Conservation (phyloP, 2,888 invertebrate species). For the Apamea sordens region DNA sequence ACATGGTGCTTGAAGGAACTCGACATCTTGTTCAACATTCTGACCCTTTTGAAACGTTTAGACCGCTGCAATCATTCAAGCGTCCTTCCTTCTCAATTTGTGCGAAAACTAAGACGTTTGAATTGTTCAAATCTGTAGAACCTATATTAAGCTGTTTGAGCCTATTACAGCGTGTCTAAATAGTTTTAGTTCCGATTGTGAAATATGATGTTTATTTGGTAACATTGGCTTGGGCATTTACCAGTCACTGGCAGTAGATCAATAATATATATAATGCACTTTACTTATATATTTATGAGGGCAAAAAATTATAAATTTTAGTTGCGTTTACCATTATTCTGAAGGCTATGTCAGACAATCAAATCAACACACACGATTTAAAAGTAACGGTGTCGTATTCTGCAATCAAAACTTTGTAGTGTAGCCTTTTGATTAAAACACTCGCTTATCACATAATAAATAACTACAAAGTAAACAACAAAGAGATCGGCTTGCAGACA, state of each 20-base stretch:
- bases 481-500: conserved; percentile 60
- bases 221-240: background rate
- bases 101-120: conserved; percentile 10
- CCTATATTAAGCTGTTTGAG: background rate
- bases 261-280: background rate
- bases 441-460: conserved; percentile 27
- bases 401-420: background rate
- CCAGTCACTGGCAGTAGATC: background rate
- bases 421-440: conserved; percentile 14
- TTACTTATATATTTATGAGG: background rate
- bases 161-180: background rate
- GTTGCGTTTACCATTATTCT: no score
- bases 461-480: conserved; percentile 35
- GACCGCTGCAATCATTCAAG: conserved; percentile 31
- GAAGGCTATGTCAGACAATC: background rate
- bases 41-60: conserved; percentile 25
- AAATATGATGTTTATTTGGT: background rate
- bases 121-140: conserved; percentile 9
- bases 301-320: background rate
- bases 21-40: conserved; percentile 30
- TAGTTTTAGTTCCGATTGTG: background rate
- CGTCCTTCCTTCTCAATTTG: conserved; percentile 31
- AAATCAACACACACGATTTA: background rate
- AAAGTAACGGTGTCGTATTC: background rate
- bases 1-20: background rate